Conservation (phyloP, 2,113 vertebrate genomes). For the Glareola pratincola region DNA sequence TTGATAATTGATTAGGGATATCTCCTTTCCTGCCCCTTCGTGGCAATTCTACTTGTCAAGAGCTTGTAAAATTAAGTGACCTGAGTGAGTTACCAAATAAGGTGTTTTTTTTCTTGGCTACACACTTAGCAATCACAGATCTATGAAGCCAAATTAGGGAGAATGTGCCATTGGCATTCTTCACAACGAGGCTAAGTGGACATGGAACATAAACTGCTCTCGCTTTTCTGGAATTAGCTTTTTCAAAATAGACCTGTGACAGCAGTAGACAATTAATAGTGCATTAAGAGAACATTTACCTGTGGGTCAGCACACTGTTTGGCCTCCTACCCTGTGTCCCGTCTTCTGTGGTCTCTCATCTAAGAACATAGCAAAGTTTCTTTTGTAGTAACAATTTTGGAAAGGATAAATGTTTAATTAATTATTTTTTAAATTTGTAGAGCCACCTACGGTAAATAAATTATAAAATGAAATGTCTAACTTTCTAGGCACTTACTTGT, state of each 20-base stretch:
- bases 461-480: not conserved
- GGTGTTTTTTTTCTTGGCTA: not conserved
- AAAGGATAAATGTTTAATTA: not conserved
- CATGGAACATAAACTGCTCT: not conserved
- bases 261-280: not conserved
- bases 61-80: not conserved
- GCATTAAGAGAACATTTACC: not conserved
- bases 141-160: not conserved
- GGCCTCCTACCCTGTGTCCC: not conserved
- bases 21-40: not conserved
- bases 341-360: not conserved
- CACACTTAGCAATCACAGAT: not conserved
- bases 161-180: not conserved
- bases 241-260: not conserved
- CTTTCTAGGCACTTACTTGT: slow-evolving; percentile 6
- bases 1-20: not conserved
- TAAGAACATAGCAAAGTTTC: not conserved
- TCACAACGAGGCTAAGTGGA: not conserved
- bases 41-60: not conserved
- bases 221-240: not conserved
- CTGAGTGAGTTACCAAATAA: not conserved
- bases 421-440: not conserved
- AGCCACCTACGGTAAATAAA: not conserved
- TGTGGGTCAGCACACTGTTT: not conserved
- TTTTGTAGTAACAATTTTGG: not conserved